A percentile compares a stretch with the other conserved stretches of the same genome.
These are phyloP conservation scores for Sebastes diploproa DNA, from an alignment of 2,797 vertebrate genomes.

Conservation along the genomic window DNA sequence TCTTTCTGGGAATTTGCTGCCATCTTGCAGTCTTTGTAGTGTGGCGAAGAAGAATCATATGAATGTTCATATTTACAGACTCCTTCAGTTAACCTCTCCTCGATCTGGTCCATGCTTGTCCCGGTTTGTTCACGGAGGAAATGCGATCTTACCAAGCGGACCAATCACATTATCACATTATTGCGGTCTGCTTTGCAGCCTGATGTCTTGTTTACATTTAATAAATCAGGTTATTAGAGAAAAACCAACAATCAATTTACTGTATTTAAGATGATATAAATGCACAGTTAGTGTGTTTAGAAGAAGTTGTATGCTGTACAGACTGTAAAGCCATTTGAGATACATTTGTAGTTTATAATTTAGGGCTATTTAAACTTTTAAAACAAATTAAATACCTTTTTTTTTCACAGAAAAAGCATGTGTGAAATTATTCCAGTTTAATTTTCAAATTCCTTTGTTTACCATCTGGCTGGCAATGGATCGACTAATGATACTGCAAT, in stretches of 20 bases:
- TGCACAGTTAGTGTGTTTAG: not conserved
- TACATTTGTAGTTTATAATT: not conserved
- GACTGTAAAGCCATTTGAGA: not conserved
- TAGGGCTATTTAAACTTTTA: not conserved
- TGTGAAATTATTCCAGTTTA: conserved; percentile 33
- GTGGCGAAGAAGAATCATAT: no score
- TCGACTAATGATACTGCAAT: conserved; percentile 61
- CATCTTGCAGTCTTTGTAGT: no score
- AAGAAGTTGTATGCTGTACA: not conserved
- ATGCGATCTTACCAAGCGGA: no score
- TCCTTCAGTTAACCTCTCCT: no score
- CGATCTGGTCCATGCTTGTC: no score
- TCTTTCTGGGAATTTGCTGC: no score
- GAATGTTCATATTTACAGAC: no score
- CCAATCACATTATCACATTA: no score
- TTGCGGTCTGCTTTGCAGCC: no score
- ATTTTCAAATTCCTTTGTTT: conserved; percentile 67
- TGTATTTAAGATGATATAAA: not conserved
- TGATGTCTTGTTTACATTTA: not conserved
- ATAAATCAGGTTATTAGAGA: not conserved
- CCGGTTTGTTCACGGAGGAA: no score
- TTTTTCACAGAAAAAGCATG: not conserved
- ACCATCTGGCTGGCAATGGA: conserved; percentile 52
- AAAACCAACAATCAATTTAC: not conserved
- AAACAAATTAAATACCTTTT: not conserved